Percentiles rank a stretch among this genome's conserved stretches.
These are phyloP conservation scores for Casuarius casuarius DNA, from an alignment of 2,113 vertebrate species.

Conservation along the genomic window DNA sequence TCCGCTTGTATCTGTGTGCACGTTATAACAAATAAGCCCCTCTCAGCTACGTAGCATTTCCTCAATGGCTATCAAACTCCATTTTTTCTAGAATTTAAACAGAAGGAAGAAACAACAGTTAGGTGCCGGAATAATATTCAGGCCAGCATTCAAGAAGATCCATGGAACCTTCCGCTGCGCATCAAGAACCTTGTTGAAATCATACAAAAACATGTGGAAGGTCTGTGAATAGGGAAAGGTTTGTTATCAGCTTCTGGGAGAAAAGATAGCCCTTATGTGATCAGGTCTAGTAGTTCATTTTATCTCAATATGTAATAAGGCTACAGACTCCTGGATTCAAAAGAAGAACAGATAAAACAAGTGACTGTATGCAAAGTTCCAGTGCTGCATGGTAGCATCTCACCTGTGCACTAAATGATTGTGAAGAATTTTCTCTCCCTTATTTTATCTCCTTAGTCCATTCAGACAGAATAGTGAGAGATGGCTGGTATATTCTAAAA, in stretches of 20 bases:
- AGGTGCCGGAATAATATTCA: conserved; percentile 89
- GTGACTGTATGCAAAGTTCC: not conserved
- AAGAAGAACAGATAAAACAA: not conserved
- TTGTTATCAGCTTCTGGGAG: not conserved
- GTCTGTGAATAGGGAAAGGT: conserved; percentile 71
- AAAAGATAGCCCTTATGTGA: not conserved
- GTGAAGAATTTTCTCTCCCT: not conserved
- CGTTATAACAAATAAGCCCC: not conserved
- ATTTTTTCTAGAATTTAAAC: conserved; percentile 87
- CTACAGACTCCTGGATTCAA: not conserved
- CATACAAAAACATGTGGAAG: conserved; percentile 93
- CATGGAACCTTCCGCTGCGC: conserved; percentile 94
- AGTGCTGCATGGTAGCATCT: not conserved
- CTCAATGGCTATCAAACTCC: not conserved
- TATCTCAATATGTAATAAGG: not conserved
- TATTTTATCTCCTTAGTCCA: not conserved
- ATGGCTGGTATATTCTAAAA: not conserved
- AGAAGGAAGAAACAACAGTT: conserved; percentile 91
- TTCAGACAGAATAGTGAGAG: not conserved
- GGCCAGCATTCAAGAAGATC: conserved; percentile 96
- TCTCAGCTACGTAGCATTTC: not conserved
- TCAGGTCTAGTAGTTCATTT: not conserved
- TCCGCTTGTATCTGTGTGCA: not conserved
- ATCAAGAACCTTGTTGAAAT: conserved; percentile 94
- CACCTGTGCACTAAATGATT: not conserved